A percentile compares a stretch with the other conserved stretches of the same genome.
phyloP scores from a whole-genome alignment of 2,888 invertebrate species.

The Pharmacophagus antenor region DNA sequence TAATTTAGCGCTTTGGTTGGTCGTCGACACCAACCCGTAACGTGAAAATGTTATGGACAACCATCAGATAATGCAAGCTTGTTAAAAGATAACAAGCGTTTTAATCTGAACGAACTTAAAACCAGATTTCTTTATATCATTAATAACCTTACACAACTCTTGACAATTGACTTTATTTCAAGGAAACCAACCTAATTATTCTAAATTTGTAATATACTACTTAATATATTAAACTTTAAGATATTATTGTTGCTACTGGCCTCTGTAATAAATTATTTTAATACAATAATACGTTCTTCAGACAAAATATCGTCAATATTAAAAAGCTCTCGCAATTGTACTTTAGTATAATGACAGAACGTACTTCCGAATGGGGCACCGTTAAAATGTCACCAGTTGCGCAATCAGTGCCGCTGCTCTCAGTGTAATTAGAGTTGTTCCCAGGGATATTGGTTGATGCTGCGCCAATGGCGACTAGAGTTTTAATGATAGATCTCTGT shows the following conservation, averaged over 20 bases:
- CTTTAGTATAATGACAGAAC: slow-evolving; percentile 10
- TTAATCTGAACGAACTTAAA: not conserved
- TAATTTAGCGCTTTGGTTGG: not conserved
- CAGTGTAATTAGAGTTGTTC: slow-evolving; percentile 55
- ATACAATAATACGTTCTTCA: slow-evolving; percentile 12
- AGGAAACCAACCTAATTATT: too few species aligned
- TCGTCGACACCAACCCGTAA: not conserved
- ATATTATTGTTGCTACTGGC: too few species aligned
- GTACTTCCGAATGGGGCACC: slow-evolving; percentile 29
- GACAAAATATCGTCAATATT: not conserved
- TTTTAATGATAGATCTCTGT: not conserved
- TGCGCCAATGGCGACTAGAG: slow-evolving; percentile 35
- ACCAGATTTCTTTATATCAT: not conserved
- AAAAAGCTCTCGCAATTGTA: slow-evolving; percentile 1
- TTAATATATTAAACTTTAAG: too few species aligned
- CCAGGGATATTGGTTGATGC: slow-evolving; percentile 47
- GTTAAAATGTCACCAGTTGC: slow-evolving; percentile 46
- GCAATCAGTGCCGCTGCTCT: slow-evolving; percentile 39
- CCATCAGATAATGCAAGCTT: slow-evolving; percentile 22
- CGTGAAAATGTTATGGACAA: not conserved
- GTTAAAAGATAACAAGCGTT: slow-evolving; percentile 2
- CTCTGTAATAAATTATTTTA: not conserved
- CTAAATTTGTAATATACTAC: too few species aligned
- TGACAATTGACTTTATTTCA: too few species aligned
- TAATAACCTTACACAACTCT: not conserved